Conservation (phyloP, 2,888 invertebrate genomes). For the Gasteruption jaculator region DNA sequence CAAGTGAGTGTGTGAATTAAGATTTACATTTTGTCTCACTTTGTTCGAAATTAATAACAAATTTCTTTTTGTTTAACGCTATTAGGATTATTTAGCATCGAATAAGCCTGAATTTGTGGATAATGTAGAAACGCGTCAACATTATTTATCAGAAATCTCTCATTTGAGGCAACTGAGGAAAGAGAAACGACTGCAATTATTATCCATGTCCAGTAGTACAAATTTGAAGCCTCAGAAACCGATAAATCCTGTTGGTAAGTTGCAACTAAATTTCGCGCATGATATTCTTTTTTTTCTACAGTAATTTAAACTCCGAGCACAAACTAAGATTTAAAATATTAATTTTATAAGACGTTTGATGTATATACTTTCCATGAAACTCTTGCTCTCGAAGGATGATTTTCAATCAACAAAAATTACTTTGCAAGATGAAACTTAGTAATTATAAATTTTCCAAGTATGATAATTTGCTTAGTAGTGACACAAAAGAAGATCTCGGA, state of each 20-base stretch:
- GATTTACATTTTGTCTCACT: neutral
- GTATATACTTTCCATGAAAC: neutral
- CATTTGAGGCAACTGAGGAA: slow-evolving; percentile 51
- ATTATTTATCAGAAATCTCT: slow-evolving; percentile 53
- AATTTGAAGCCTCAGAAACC: slow-evolving; percentile 32
- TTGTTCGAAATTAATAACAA: slow-evolving; percentile 19
- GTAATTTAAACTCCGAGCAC: no score
- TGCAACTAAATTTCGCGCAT: slow-evolving; percentile 2
- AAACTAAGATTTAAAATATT: no score
- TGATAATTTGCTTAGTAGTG: slow-evolving; percentile 28
- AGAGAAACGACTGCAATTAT: slow-evolving; percentile 50
- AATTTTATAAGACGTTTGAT: slow-evolving; percentile 1
- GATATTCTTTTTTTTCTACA: neutral
- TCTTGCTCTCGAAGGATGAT: slow-evolving; percentile 1
- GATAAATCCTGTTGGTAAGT: slow-evolving; percentile 32
- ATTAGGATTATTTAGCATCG: slow-evolving; percentile 66
- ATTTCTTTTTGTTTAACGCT: slow-evolving; percentile 32
- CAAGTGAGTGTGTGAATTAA: slow-evolving; percentile 26
- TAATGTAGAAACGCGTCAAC: slow-evolving; percentile 56
- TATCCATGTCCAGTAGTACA: slow-evolving; percentile 46
- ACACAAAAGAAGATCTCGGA: slow-evolving; percentile 53
- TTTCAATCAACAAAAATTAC: neutral
- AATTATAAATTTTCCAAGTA: no score
- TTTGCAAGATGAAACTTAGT: no score
- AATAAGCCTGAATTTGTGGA: slow-evolving; percentile 70